Conservation (phyloP, 2,888 invertebrate species). For the Philereme transversata region DNA sequence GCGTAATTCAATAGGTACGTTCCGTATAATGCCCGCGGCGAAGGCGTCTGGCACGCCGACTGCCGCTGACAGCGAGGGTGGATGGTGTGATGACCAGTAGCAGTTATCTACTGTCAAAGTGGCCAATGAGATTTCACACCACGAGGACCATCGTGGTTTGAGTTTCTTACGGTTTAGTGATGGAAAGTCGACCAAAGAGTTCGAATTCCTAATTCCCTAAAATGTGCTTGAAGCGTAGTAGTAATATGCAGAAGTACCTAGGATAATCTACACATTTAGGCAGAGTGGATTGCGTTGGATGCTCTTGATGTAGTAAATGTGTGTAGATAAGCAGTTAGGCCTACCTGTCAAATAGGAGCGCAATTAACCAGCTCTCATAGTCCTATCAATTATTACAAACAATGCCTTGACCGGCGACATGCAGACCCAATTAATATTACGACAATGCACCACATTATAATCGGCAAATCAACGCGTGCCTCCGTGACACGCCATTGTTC, state of each 20-base stretch:
- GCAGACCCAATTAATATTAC: slow-evolving; percentile 65
- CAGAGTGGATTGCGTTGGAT: too few species aligned
- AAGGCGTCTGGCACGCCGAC: slow-evolving; percentile 40
- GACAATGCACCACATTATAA: slow-evolving; percentile 67
- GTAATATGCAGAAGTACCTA: too few species aligned
- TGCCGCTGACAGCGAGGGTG: slow-evolving; percentile 42
- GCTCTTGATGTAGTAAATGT: background rate
- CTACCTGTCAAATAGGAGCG: slow-evolving; percentile 20
- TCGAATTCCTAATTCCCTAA: too few species aligned
- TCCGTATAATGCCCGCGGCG: slow-evolving; percentile 39
- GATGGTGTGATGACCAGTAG: slow-evolving; percentile 38
- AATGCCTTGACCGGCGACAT: slow-evolving; percentile 39
- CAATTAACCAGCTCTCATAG: slow-evolving; percentile 31
- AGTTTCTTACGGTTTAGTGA: slow-evolving; percentile 2
- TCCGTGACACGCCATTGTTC: slow-evolving; percentile 62
- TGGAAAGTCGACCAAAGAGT: too few species aligned
- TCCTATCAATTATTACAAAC: slow-evolving; percentile 41
- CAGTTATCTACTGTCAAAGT: slow-evolving; percentile 22
- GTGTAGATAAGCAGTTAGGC: background rate
- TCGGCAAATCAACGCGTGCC: slow-evolving; percentile 61
- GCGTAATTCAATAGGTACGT: slow-evolving; percentile 47
- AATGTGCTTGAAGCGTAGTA: too few species aligned
- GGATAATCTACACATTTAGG: too few species aligned
- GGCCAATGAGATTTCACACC: slow-evolving; percentile 4
- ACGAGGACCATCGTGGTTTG: slow-evolving; percentile 4